phyloP scores from a whole-genome alignment of 1,140 invertebrate genomes.

The Heliconius congener region DNA sequence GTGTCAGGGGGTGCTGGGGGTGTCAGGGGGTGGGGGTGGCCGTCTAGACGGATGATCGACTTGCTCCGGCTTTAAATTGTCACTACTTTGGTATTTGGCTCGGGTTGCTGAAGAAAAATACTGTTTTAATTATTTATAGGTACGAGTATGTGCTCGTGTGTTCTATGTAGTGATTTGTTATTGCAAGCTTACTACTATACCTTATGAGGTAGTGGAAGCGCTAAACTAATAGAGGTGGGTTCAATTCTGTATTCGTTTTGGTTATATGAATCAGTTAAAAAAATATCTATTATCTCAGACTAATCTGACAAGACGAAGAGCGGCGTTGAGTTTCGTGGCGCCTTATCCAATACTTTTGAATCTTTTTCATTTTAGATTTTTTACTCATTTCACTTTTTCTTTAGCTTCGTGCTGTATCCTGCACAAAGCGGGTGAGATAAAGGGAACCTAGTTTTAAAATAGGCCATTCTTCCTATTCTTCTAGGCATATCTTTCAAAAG shows the following conservation, averaged over 20 bases:
- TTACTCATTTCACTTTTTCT: neutral
- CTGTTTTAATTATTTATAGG: neutral
- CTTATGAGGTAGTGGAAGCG: too few relatives aligned
- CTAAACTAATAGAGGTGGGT: too few relatives aligned
- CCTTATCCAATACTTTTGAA: too few relatives aligned
- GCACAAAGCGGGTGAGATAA: neutral
- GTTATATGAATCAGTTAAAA: too few relatives aligned
- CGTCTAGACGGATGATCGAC: slow-evolving; percentile 41
- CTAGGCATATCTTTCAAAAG: too few relatives aligned
- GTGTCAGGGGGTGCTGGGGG: neutral
- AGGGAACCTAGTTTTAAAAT: neutral
- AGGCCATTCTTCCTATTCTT: too few relatives aligned
- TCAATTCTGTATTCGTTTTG: too few relatives aligned
- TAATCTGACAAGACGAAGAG: too few relatives aligned
- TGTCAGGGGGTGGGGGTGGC: neutral
- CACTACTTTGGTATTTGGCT: slow-evolving; percentile 16
- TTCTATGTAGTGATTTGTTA: neutral
- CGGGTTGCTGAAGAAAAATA: slow-evolving; percentile 6
- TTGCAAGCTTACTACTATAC: neutral
- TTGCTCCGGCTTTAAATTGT: slow-evolving; percentile 33
- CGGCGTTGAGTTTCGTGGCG: too few relatives aligned
- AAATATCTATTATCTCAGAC: too few relatives aligned
- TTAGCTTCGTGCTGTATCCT: neutral
- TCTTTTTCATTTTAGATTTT: neutral
- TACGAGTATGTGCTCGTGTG: neutral